Base-by-base conservation (phyloP, 1,140 invertebrate genomes). In the Pogonomyrmex californicus region DNA sequence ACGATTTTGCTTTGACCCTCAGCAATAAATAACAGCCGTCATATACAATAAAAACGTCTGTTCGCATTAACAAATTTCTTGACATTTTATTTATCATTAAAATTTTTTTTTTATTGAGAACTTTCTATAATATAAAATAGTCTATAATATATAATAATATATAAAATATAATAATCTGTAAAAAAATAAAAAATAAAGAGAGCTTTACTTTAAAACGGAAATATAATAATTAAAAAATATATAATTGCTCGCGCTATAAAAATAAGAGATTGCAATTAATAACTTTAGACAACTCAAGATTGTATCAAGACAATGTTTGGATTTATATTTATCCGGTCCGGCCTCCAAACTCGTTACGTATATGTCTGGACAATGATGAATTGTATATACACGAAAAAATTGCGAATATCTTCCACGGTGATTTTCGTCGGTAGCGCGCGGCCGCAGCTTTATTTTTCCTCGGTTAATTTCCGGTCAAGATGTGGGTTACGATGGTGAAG, bases 401-500 rank as follows among this genome's bases (percentile, higher is more conserved):
- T 58, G 66, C 41, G 41, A 71, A 73, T 82, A 82, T 54, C 79
- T 47, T 58, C 79, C 30, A 49, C 66, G 17, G 73, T 85, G 82
- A 77, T 77, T 78, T 78, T 78, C 73, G 71, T 77, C 82, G 82
- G 78, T 85, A 78, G 47, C 36, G n/a, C 70, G 49, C 58, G 70
- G 71, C 81, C 70, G 51, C 47, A 23, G 73, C 47, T 85, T 77
- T 60, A 85, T 85, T 85, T 85, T 85, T 85, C 38, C 60, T 62
- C 14, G 47, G 60, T 73, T 85, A 76, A 85, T 85, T 85, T 85
- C 82, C 82, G 82, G 82, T 54, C 10, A 36, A 85, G 82, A 85
- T 85, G 82, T 85, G 60, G 82, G 71, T 85, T 66, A 65, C 71
- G 82, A 85, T 85, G 82, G 44, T 78, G 75, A 85, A 85, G 73